Base-by-base conservation (phyloP, 2,797 vertebrate genomes). In the Setipinna tenuifilis region DNA sequence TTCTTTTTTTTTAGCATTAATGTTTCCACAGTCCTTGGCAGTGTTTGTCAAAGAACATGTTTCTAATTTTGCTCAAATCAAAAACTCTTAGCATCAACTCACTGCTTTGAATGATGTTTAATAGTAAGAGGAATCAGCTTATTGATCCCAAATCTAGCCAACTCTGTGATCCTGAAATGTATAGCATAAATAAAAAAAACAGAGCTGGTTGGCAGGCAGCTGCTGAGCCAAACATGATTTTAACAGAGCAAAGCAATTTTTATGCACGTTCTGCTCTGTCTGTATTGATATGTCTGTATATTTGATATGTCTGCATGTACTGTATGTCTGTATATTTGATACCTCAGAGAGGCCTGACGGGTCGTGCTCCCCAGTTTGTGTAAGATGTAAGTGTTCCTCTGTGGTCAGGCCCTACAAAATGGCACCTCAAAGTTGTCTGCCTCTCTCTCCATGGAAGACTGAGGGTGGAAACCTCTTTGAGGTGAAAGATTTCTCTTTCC, bases 1-100 rank as follows among this genome's bases (percentile, higher is more conserved):
- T 86, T 62, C 85, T 87, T 86, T 81, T 83, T 82, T 59, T 11
- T 87, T 82, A 81, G 83, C 84, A 85, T n/a, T n/a, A n/a, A n/a
- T 54, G 3, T 75, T 83, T 83, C 80, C 21, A 25, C 1, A 25
- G 41, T 31, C 85, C 75, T 87, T 87, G 83, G 82, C 87, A 88
- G 44, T 65, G 83, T 61, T 71, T 59, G 58, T 61, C 82, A 17
- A 71, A 86, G 58, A 57, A 35, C 11, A 17, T 88, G 84, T 88
- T 90, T 85, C 83, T 81, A 54, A 88, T 89, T 83, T 86, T 31
- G 25, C 23, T 25, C 11, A 71, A 71, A 71, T 71, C 31, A 35
- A 71, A 28, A 78, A 16, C 59, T 7, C 0, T 85, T n/a, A 71
- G 59, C 0, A n/a, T n/a, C n/a, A 62, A 54, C n/a, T 71, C 35